Percentiles rank a stretch among this genome's conserved stretches.
Conservation (phyloP, 2,797 vertebrate genomes). For the Mormyrus hasselquistii region DNA sequence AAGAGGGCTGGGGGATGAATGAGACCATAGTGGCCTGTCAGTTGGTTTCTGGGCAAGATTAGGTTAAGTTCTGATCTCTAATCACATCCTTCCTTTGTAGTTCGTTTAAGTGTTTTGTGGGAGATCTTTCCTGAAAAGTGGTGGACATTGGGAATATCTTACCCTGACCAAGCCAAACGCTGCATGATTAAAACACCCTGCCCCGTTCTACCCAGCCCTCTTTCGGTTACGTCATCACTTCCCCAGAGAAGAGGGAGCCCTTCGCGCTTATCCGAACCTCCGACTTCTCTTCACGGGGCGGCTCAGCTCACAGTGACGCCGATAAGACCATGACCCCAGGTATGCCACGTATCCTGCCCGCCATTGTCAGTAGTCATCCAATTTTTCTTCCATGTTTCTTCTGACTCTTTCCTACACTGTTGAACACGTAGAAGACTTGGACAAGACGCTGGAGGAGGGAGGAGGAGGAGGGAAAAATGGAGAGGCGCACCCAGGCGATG, state of each 20-base stretch:
- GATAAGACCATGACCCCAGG: constrained; percentile 70
- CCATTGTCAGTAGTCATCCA: neutral
- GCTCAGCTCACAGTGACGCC: constrained; percentile 44
- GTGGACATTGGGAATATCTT: neutral
- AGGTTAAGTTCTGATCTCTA: neutral
- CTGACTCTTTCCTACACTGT: neutral
- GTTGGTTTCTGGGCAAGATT: neutral
- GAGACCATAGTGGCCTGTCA: neutral
- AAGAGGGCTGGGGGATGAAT: neutral
- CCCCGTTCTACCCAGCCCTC: constrained; percentile 69
- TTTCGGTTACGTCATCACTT: constrained; percentile 90
- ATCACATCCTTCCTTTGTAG: neutral
- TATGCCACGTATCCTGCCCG: constrained; percentile 35
- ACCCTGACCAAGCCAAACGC: neutral
- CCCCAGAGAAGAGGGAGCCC: constrained; percentile 84
- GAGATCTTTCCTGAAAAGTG: neutral
- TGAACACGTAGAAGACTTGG: constrained; percentile 58
- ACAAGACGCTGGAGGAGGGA: constrained; percentile 54
- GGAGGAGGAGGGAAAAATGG: constrained; percentile 26
- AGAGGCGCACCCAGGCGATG: constrained; percentile 26
- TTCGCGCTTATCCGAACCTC: constrained; percentile 73
- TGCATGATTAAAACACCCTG: neutral
- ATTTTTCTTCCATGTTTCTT: neutral
- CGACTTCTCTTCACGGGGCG: constrained; percentile 54
- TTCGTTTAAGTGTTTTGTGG: neutral